Evolutionary conservation across 53 echinoderm and acorn worm genomes (phyloP).

Genomic region (Actinopyga echinites): DNA sequence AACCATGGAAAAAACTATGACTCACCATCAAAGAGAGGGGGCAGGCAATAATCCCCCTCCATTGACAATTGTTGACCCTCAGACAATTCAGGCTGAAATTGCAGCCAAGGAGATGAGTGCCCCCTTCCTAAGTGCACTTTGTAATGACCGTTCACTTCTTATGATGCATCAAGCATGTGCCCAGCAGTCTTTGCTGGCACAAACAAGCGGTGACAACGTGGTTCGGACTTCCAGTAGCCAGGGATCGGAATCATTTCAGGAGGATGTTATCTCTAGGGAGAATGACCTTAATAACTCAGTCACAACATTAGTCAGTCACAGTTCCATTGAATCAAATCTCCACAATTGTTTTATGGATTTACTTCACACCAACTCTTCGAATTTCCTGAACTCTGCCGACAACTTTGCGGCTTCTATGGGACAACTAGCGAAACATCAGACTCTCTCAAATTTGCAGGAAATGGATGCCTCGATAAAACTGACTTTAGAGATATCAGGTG

Average conservation of each 20-base stretch:
- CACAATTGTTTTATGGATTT: slow-evolving; percentile 66
- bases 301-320: slow-evolving; percentile 90
- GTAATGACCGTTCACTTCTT: slow-evolving; percentile 84
- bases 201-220: slow-evolving; percentile 57
- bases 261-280: slow-evolving; percentile 53
- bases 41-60: not conserved
- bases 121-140: slow-evolving; percentile 89
- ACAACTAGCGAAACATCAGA: slow-evolving; percentile 89
- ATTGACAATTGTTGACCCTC: slow-evolving; percentile 66
- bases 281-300: slow-evolving; percentile 88
- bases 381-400: slow-evolving; percentile 49
- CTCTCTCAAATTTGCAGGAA: slow-evolving; percentile 81
- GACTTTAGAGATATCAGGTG: slow-evolving; percentile 55
- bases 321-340: slow-evolving; percentile 95
- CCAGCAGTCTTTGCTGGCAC: slow-evolving; percentile 37
- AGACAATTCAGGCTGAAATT: slow-evolving; percentile 85
- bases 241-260: slow-evolving; percentile 68
- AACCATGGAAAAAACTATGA: not conserved
- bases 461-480: slow-evolving; percentile 55
- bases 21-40: not conserved
- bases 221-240: slow-evolving; percentile 79
- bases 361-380: slow-evolving; percentile 66
- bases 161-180: slow-evolving; percentile 79
- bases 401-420: slow-evolving; percentile 55
- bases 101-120: slow-evolving; percentile 84